phyloP scores from a whole-genome alignment of 1,140 invertebrate genomes.

The Lepidurus apus region DNA sequence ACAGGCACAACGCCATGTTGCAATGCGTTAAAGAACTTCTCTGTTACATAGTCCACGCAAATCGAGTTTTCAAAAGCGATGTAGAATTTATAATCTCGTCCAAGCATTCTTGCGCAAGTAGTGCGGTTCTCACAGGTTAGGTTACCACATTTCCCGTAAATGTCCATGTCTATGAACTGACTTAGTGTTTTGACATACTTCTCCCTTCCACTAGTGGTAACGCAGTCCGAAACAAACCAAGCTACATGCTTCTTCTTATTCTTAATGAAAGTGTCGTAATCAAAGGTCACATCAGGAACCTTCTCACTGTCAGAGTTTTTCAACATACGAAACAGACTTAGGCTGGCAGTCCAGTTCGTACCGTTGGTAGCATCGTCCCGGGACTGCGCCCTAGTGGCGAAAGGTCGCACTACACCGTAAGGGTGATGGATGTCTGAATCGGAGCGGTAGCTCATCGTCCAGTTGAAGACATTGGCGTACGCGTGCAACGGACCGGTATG shows the following conservation, averaged over 20 bases:
- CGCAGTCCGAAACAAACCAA: constrained; percentile 63
- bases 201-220: constrained; percentile 49
- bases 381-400: background rate
- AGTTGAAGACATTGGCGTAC: background rate
- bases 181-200: constrained; percentile 53
- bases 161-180: constrained; percentile 55
- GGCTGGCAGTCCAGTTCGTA: background rate
- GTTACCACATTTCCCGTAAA: constrained; percentile 61
- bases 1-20: constrained; percentile 56
- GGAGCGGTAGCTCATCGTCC: background rate
- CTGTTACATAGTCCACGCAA: constrained; percentile 45
- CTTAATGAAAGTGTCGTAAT: constrained; percentile 26
- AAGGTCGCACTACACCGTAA: background rate
- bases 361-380: background rate
- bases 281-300: background rate
- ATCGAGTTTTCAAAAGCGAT: constrained; percentile 45
- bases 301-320: background rate
- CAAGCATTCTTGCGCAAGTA: background rate
- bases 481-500: background rate
- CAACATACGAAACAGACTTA: background rate
- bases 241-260: constrained; percentile 48
- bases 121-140: constrained; percentile 41
- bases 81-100: constrained; percentile 40
- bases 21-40: constrained; percentile 41
- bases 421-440: background rate